These are phyloP conservation scores for Craseonycteris thonglongyai DNA, from an alignment of 2,113 vertebrate species.

Conservation along the genomic window DNA sequence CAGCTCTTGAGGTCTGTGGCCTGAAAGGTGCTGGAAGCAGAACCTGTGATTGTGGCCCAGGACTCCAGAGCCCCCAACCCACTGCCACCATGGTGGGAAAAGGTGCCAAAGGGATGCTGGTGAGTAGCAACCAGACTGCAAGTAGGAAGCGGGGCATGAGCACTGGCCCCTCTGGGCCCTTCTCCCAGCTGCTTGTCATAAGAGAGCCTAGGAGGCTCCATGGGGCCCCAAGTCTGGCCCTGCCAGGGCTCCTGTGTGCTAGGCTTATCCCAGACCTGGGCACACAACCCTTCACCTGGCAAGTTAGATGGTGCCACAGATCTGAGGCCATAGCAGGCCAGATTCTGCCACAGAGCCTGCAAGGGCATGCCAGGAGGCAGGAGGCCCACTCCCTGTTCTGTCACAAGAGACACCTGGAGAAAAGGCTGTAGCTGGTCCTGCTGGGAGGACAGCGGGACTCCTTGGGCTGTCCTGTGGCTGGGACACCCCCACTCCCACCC, in stretches of 20 bases:
- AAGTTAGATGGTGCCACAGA: background rate
- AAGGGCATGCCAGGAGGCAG: background rate
- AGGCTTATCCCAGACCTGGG: background rate
- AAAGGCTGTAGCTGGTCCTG: background rate
- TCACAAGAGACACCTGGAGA: background rate
- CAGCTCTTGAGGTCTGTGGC: constrained; percentile 59
- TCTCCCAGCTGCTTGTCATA: background rate
- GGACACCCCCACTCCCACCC: background rate
- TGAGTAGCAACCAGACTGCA: constrained; percentile 33
- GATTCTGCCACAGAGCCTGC: background rate
- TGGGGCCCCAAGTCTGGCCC: background rate
- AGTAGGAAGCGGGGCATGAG: no score
- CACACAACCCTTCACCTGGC: background rate
- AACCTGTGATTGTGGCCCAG: constrained; percentile 22
- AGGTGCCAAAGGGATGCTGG: constrained; percentile 75
- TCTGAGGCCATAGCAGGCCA: background rate
- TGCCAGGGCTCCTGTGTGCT: background rate
- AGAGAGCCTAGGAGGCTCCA: background rate
- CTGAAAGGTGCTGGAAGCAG: constrained; percentile 22
- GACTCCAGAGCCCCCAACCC: constrained; percentile 31
- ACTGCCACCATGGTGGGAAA: constrained; percentile 68
- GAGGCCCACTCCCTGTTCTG: background rate
- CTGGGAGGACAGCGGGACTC: background rate
- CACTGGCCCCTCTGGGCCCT: background rate
- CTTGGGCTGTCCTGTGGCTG: background rate